These are phyloP conservation scores for Psephotus haematonotus DNA, from an alignment of 2,113 vertebrate species.

Conservation along the genomic window DNA sequence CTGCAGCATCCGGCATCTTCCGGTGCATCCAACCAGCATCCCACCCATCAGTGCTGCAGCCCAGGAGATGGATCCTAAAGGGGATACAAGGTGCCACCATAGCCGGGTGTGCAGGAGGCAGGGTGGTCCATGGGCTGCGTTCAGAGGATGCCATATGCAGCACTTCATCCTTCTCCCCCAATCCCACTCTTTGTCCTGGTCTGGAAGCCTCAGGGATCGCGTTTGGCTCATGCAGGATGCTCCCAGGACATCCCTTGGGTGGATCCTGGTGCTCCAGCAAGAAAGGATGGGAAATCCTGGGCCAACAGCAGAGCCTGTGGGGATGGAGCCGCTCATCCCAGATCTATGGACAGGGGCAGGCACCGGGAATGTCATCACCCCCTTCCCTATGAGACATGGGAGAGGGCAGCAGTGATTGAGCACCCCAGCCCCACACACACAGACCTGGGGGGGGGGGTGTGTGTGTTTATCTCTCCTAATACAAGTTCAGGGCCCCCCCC, in stretches of 20 bases:
- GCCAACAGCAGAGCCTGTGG: not conserved
- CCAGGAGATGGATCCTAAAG: not conserved
- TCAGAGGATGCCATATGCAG: accelerated
- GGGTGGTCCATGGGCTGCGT: not conserved
- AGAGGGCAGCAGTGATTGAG: not conserved
- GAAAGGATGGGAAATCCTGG: too few species aligned
- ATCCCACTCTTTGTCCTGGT: accelerated
- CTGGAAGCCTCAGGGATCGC: not conserved
- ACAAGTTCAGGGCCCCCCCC: conserved; percentile 29
- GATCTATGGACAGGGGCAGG: not conserved
- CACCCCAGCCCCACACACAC: not conserved
- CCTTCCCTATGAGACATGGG: accelerated
- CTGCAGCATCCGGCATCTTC: not conserved
- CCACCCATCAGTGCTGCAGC: not conserved
- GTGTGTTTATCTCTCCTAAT: not conserved
- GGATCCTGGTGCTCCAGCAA: not conserved
- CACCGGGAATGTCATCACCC: accelerated
- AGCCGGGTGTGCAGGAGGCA: not conserved
- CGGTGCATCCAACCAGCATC: not conserved
- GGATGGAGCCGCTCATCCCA: accelerated
- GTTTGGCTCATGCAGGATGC: not conserved
- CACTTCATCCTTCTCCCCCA: not conserved
- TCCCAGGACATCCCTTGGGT: not conserved
- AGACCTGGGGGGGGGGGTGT: too few species aligned
- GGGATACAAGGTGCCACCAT: not conserved